Conservation (phyloP, 2,113 vertebrate species). For the Anhinga anhinga region DNA sequence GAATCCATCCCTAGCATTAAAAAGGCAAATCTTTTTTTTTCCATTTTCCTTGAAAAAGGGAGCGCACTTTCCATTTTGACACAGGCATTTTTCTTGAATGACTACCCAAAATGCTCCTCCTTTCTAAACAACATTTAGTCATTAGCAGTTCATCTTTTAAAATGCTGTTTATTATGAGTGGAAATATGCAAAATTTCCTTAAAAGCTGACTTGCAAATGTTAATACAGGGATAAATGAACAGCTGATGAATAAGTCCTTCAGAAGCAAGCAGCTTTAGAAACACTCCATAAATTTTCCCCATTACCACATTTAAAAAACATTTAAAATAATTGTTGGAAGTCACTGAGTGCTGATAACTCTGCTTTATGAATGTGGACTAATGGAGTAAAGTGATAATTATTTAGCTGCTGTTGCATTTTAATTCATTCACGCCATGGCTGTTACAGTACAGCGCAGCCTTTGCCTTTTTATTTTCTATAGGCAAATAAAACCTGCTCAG, state of each 20-base stretch:
- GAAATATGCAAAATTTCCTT: constrained; percentile 10
- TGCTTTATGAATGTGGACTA: constrained; percentile 46
- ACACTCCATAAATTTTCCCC: constrained; percentile 58
- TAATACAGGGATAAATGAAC: constrained; percentile 55
- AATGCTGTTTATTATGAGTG: constrained; percentile 43
- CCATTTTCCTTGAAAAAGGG: neutral
- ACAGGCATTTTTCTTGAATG: neutral
- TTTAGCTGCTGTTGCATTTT: constrained; percentile 55
- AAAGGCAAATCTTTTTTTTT: neutral
- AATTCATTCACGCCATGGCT: neutral
- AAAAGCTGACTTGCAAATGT: constrained; percentile 55
- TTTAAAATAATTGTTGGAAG: constrained; percentile 66
- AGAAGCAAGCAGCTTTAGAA: constrained; percentile 49
- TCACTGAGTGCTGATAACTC: constrained; percentile 61
- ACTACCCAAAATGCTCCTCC: neutral
- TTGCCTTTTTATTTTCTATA: neutral
- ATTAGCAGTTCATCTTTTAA: constrained; percentile 26
- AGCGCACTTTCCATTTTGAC: neutral
- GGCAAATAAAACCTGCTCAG: neutral
- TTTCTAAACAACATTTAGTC: neutral
- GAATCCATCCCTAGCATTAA: neutral
- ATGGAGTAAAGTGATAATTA: constrained; percentile 50
- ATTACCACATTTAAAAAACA: constrained; percentile 65
- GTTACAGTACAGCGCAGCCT: neutral
- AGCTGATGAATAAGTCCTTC: constrained; percentile 66